These are phyloP conservation scores for Benthosema pterotum DNA, from an alignment of 2,797 vertebrate genomes.

Conservation along the genomic window DNA sequence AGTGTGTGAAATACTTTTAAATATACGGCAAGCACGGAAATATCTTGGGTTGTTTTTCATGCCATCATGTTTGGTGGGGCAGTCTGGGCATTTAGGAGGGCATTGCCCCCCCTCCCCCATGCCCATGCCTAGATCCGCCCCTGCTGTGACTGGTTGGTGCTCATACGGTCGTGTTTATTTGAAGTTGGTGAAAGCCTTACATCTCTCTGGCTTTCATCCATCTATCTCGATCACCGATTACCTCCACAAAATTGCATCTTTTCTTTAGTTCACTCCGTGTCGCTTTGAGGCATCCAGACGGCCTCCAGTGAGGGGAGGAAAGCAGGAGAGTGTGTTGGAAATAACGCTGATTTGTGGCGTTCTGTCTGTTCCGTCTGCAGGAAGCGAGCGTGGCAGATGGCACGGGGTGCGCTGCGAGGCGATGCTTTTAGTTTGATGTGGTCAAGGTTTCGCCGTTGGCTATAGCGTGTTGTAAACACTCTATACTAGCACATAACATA, in stretches of 20 bases:
- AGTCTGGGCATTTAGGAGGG: too few species aligned
- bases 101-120: too few species aligned
- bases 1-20: too few species aligned
- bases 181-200: conserved; percentile 29
- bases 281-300: conserved; percentile 26
- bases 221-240: conserved; percentile 40
- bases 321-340: conserved; percentile 10
- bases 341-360: conserved; percentile 10
- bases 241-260: conserved; percentile 46
- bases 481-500: conserved; percentile 8
- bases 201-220: too few species aligned
- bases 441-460: conserved; percentile 16
- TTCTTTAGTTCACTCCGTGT: conserved; percentile 35
- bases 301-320: conserved; percentile 2
- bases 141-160: too few species aligned
- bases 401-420: conserved; percentile 15
- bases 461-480: conserved; percentile 7
- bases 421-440: conserved; percentile 38
- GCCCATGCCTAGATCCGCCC: too few species aligned
- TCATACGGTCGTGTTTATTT: conserved; percentile 26
- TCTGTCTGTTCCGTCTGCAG: conserved; percentile 25
- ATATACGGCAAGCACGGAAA: too few species aligned
- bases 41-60: too few species aligned
- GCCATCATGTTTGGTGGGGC: too few species aligned
- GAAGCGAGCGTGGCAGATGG: conserved; percentile 25